Evolutionary conservation across 2,888 invertebrate genomes (phyloP), one percentile per base, ranked within the genome.

Genomic region (Drosophila tanythrix): DNA sequence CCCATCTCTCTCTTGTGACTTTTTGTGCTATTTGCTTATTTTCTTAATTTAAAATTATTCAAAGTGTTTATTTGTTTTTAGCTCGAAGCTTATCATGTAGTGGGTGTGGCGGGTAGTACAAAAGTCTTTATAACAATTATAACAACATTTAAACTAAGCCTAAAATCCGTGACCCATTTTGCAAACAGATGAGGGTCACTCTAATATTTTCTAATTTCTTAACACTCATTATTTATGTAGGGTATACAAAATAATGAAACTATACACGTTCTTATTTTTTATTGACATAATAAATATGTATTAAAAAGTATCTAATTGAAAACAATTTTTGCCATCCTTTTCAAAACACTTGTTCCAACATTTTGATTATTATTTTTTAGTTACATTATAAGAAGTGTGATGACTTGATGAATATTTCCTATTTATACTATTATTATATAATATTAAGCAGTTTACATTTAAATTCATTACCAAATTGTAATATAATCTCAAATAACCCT

Each of bases 11-110:
- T 6, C 43, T 33, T 29, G 1, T 33, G 13, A 6, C 7, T 35
- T 33, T 33, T 25, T 25, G 3, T 29, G 11, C 18, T n/a, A 13
- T 43, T 65, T 58, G 46, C n/a, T 27, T 78, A 63, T 88, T 83
- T 29, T 64, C 43, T 70, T 88, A 76, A 84, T 89, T 75, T 71
- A 65, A 74, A 38, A 56, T 74, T 85, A 70, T 87, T 63, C 33
- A 56, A 56, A 62, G 7, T 79, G 68, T 82, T 76, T 85, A 74
- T 83, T 90, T 88, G 60, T 33, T 31, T 60, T 38, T 27, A 33
- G 18, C 60, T 35, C 52, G 25, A 18, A 31, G 59, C 56, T 78
- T 83, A 81, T 77, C 70, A 40, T 31, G 27, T 15, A 38, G 18
- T 25, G 21, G 6, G 43, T 63, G 29, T 56, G 18, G n/a, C 11